Base-by-base conservation (phyloP, 2,113 vertebrate genomes). In the Plectropomus leopardus region DNA sequence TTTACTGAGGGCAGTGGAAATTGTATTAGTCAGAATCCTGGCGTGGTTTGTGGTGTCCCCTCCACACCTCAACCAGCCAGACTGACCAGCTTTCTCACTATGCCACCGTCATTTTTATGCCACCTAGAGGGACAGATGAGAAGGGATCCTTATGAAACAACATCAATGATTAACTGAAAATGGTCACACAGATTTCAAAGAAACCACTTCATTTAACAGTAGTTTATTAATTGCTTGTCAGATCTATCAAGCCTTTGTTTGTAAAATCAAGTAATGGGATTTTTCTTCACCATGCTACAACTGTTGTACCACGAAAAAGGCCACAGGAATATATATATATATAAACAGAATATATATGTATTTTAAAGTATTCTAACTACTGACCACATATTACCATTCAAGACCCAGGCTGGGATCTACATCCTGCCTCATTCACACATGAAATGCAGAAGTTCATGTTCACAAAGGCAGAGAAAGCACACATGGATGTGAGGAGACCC, bases 61-160 rank as follows among this genome's bases (percentile, higher is more conserved):
- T 86, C 91, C 57, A 83, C 91, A 91, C 90, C 90, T 88, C 86
- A 92, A 91, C 88, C 85, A 83, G 87, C 88, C 89, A 88, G 88
- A 86, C 86, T 78, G 86, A 89, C 87, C 79, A 53, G 47, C 65
- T 69, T 64, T 51, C 59, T 89, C 82, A 86, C 73, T 87, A 63
- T 75, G 78, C 76, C 71, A 69, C 53, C 53, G 74, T 78, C 78
- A 83, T 91, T 74, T 78, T 87, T 69, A 60, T 21, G 26, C 42
- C 72, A 85, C 78, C 92, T 94, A 63, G 40, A 82, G 50, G 53
- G n/a, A 72, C 51, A 89, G 11, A 67, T 23, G 24, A 75, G 13
- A 73, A 74, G 6, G 16, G 45, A 76, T 47, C 8, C 15, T 0
- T 51, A 5, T 64, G 1, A 59, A 66, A 61, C 19, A 71, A 17